phyloP scores from a whole-genome alignment of 2,888 invertebrate genomes.

The Drosophila neoperkinsi region DNA sequence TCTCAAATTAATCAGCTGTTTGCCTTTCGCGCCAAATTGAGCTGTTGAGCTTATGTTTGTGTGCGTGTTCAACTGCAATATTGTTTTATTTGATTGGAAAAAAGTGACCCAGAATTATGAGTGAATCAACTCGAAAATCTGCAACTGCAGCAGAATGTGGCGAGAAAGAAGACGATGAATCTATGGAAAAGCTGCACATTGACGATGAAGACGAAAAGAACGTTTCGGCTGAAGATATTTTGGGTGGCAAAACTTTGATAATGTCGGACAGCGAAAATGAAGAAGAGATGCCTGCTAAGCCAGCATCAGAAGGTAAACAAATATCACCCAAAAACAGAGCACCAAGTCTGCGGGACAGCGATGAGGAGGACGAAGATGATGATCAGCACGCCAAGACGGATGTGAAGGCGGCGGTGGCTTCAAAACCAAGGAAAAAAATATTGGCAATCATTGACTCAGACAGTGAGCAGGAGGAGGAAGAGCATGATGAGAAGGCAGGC shows the following conservation, averaged over 20 bases:
- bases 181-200: conserved; percentile 66
- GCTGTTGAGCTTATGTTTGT: conserved; percentile 24
- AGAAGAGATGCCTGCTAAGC: conserved; percentile 37
- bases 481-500: not conserved
- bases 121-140: conserved; percentile 56
- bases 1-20: conserved; percentile 35
- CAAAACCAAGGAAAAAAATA: conserved; percentile 30
- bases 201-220: conserved; percentile 71
- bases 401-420: not conserved
- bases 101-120: conserved; percentile 70
- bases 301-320: conserved; percentile 27
- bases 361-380: conserved; percentile 26
- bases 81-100: conserved; percentile 35
- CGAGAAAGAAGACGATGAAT: conserved; percentile 49
- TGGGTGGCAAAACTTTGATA: conserved; percentile 78
- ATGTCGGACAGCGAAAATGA: conserved; percentile 80
- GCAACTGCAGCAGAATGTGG: conserved; percentile 62
- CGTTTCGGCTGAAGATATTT: conserved; percentile 72
- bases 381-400: not conserved
- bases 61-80: conserved; percentile 49
- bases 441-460: conserved; percentile 42
- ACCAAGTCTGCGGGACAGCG: conserved; percentile 54
- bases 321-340: conserved; percentile 13
- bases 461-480: conserved; percentile 21
- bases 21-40: conserved; percentile 71